Base-by-base conservation (phyloP, 2,888 invertebrate genomes). In the Pherbina coryleti region DNA sequence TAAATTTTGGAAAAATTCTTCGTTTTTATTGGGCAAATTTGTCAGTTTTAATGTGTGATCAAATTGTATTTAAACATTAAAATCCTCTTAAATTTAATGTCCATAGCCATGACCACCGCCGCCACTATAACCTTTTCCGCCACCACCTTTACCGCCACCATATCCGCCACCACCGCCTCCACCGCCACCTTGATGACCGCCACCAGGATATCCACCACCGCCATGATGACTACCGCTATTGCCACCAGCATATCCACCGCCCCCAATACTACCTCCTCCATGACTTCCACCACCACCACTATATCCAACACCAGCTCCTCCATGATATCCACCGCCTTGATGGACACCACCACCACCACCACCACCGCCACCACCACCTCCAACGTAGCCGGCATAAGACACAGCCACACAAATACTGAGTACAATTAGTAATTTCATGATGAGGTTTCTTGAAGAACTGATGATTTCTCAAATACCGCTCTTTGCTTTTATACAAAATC, bases 351-450 rank as follows among this genome's bases (percentile, higher is more conserved):
- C 81, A 37, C 81, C 79, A 44, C 44, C 44, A 11, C 11, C 1
- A 11, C 44, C 44, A 11, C 44, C 44, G 3, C 11, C 44, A 5
- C n/a, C n/a, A n/a, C n/a, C n/a, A n/a, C 76, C 83, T 0, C 85
- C 83, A 5, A 78, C 79, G 11, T 81, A 83, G 31, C 84, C 70
- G 51, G 86, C 85, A 44, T 83, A 81, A 44, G 82, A 80, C 9
- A 82, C 75, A 22, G 82, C 86, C 77, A 85, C 82, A 76, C 82
- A 87, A 80, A 83, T 80, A 75, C 84, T 83, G 49, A 86, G 78
- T 73, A 86, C 82, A 80, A 85, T 78, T 69, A 87, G 82, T 79
- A 85, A 82, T 84, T 84, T 85, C 86, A 86, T 82, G 69, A 62
- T 25, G 51, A 53, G 5, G 19, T 53, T 31, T 44, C 53, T 62